These are phyloP conservation scores for Meloidogyne chitwoodi DNA, from an alignment of 1,140 invertebrate genomes.

Conservation along the genomic window DNA sequence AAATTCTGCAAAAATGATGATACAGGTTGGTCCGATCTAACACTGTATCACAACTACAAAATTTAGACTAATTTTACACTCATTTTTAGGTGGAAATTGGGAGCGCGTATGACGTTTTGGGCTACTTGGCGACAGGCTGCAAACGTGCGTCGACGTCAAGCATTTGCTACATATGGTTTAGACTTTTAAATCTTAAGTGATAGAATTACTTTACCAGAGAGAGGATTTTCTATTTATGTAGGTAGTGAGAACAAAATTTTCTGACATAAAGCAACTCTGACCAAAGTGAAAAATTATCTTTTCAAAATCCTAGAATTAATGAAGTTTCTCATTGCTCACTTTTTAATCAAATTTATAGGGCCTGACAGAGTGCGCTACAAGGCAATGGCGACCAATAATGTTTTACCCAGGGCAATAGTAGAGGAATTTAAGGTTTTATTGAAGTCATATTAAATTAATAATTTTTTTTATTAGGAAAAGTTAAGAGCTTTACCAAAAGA, in stretches of 20 bases:
- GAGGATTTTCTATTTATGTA: no score
- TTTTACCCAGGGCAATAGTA: conserved; percentile 54
- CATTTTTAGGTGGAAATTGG: no score
- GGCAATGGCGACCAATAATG: conserved; percentile 53
- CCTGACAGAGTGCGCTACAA: conserved; percentile 51
- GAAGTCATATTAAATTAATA: background rate
- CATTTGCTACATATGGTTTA: conserved; percentile 31
- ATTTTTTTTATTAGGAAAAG: background rate
- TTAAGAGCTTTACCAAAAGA: conserved; percentile 18
- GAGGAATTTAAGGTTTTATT: conserved; percentile 51
- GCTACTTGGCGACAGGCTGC: conserved; percentile 45
- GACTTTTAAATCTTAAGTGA: background rate
- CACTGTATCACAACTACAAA: no score
- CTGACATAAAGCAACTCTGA: no score
- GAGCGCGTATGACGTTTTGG: conserved; percentile 58
- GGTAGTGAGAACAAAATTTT: no score
- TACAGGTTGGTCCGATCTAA: no score
- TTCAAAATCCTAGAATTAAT: no score
- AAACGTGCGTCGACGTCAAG: conserved; percentile 49
- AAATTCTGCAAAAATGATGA: no score
- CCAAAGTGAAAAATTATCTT: no score
- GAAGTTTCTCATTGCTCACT: no score
- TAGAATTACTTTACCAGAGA: background rate
- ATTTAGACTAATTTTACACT: no score
- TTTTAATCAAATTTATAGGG: conserved; percentile 9